These are phyloP conservation scores for Pionites leucogaster DNA, from an alignment of 2,113 vertebrate genomes.

Conservation along the genomic window DNA sequence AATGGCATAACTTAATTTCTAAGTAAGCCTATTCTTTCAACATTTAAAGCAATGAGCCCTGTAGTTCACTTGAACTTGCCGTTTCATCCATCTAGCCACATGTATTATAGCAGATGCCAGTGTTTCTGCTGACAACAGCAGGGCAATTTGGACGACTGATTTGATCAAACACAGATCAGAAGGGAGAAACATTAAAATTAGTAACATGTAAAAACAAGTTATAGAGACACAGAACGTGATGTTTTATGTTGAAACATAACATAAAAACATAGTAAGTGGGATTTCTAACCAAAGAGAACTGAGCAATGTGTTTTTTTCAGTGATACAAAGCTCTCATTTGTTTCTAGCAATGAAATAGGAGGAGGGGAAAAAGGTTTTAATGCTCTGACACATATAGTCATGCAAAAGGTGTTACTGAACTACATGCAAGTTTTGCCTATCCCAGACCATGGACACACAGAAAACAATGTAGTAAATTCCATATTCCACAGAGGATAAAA, in stretches of 20 bases:
- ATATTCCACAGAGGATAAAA: slow-evolving; percentile 3
- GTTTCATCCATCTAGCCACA: background rate
- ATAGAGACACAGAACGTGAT: background rate
- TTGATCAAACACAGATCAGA: background rate
- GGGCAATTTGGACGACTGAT: background rate
- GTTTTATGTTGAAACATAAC: background rate
- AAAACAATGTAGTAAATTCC: slow-evolving; percentile 31
- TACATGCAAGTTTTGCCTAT: background rate
- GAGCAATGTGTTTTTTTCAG: background rate
- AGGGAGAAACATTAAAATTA: background rate
- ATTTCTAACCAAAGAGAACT: background rate
- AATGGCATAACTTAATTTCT: background rate
- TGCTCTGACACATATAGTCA: background rate
- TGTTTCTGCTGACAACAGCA: background rate
- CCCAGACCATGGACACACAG: background rate
- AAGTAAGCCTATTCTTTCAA: background rate
- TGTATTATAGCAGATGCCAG: background rate
- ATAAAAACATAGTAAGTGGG: background rate
- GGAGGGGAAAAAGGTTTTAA: background rate
- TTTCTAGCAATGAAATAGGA: background rate
- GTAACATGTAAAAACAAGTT: background rate
- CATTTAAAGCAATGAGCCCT: background rate
- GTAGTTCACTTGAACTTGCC: background rate
- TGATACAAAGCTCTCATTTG: background rate
- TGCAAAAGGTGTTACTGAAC: background rate